phyloP scores from a whole-genome alignment of 2,113 vertebrate species.

The Oryzias javanicus region DNA sequence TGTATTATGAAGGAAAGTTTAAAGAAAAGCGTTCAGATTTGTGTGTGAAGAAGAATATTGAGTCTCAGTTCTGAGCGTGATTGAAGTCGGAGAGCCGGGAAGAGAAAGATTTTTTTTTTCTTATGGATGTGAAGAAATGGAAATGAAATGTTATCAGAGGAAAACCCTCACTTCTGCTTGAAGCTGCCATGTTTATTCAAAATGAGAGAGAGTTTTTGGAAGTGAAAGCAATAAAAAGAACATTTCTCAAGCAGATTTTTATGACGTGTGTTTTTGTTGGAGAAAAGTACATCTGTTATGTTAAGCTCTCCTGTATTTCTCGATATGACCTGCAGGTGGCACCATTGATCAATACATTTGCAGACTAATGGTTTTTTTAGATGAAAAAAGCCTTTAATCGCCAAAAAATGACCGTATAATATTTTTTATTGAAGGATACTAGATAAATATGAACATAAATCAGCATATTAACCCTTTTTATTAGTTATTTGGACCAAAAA shows the following conservation, averaged over 20 bases:
- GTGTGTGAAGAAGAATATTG: conserved; percentile 54
- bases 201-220: conserved; percentile 67
- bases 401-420: too few relatives aligned
- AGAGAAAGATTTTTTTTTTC: conserved; percentile 46
- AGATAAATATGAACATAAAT: too few relatives aligned
- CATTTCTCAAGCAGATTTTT: conserved; percentile 39
- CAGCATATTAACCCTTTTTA: too few relatives aligned
- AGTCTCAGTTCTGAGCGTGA: conserved; percentile 62
- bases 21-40: conserved; percentile 67
- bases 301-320: conserved; percentile 17
- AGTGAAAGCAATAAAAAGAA: conserved; percentile 80
- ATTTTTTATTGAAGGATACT: too few relatives aligned
- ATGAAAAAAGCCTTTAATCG: too few relatives aligned
- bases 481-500: too few relatives aligned
- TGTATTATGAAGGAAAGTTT: conserved; percentile 55
- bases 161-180: conserved; percentile 48
- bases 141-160: conserved; percentile 54
- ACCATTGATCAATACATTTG: conserved; percentile 31
- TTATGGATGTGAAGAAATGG: conserved; percentile 51
- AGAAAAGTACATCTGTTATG: background rate
- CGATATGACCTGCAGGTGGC: conserved; percentile 62
- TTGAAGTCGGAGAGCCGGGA: conserved; percentile 45
- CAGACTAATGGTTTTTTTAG: too few relatives aligned
- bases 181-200: conserved; percentile 38
- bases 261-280: conserved; percentile 12